phyloP scores from a whole-genome alignment of 2,888 invertebrate species.

The Julus scandinavius region DNA sequence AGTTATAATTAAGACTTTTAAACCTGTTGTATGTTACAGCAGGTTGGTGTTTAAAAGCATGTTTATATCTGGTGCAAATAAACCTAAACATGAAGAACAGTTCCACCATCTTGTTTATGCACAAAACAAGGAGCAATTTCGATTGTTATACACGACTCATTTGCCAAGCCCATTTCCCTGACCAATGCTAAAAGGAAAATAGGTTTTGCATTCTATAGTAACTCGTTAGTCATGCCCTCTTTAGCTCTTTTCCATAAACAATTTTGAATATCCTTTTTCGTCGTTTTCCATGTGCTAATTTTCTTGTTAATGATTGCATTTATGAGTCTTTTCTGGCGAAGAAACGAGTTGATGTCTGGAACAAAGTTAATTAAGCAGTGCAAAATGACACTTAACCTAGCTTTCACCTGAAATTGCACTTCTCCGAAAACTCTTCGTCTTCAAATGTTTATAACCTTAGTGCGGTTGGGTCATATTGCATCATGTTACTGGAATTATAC shows the following conservation, averaged over 20 bases:
- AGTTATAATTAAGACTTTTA: too few relatives aligned
- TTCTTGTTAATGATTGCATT: neutral
- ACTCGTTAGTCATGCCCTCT: neutral
- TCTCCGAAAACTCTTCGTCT: neutral
- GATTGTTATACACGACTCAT: neutral
- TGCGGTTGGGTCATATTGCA: neutral
- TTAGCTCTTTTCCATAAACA: neutral
- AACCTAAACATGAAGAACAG: too few relatives aligned
- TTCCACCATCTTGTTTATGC: too few relatives aligned
- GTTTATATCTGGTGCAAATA: too few relatives aligned
- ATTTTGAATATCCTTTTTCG: conserved; percentile 22
- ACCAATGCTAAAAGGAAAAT: neutral
- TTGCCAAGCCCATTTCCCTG: neutral
- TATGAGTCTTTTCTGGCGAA: conserved; percentile 5
- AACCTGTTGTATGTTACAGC: too few relatives aligned
- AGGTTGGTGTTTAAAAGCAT: too few relatives aligned
- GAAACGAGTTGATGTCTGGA: conserved; percentile 26
- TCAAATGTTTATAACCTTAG: neutral
- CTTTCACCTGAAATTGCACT: conserved; percentile 10
- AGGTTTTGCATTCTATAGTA: neutral
- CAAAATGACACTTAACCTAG: conserved; percentile 21
- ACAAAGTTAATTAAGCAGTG: conserved; percentile 30
- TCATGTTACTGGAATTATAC: neutral
- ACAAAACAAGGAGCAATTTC: neutral
- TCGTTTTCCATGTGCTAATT: conserved; percentile 11